A percentile compares a stretch with the other conserved stretches of the same genome.
phyloP scores from a whole-genome alignment of 1,140 invertebrate species.

The Sycobia sp. region DNA sequence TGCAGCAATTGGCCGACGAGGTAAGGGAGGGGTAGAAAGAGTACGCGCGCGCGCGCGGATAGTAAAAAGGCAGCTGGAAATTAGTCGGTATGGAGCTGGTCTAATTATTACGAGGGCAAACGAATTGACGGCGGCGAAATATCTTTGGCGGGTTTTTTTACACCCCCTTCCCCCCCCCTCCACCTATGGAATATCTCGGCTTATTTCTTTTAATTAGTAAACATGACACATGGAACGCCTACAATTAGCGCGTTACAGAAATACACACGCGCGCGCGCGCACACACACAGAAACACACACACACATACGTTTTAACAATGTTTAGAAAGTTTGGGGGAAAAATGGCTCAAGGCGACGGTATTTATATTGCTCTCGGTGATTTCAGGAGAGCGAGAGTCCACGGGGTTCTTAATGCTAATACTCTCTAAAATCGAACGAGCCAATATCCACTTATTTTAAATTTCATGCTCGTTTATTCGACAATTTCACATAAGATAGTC shows the following conservation, averaged over 20 bases:
- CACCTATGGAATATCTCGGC: neutral
- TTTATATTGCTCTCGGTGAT: too few species aligned
- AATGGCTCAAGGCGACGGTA: too few species aligned
- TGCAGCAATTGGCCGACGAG: neutral
- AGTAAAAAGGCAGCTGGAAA: neutral
- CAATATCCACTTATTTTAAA: too few species aligned
- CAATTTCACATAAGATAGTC: too few species aligned
- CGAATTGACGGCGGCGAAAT: neutral
- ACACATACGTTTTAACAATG: too few species aligned
- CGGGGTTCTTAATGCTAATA: too few species aligned
- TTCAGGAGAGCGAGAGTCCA: too few species aligned
- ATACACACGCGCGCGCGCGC: neutral
- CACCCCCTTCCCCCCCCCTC: neutral
- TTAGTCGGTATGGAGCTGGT: neutral
- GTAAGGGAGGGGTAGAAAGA: constrained; percentile 2
- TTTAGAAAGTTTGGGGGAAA: too few species aligned
- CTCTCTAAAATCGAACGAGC: too few species aligned
- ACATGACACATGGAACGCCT: constrained; percentile 24
- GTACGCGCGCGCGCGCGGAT: neutral
- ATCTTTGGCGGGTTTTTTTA: too few species aligned
- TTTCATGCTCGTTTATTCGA: too few species aligned
- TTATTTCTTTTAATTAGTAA: constrained; percentile 28
- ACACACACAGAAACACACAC: too few species aligned
- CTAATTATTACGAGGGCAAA: neutral
- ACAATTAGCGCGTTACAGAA: constrained; percentile 16